Evolutionary conservation across 1,140 invertebrate species (phyloP), one percentile per base, ranked within the genome.

Genomic region (Physella acuta): DNA sequence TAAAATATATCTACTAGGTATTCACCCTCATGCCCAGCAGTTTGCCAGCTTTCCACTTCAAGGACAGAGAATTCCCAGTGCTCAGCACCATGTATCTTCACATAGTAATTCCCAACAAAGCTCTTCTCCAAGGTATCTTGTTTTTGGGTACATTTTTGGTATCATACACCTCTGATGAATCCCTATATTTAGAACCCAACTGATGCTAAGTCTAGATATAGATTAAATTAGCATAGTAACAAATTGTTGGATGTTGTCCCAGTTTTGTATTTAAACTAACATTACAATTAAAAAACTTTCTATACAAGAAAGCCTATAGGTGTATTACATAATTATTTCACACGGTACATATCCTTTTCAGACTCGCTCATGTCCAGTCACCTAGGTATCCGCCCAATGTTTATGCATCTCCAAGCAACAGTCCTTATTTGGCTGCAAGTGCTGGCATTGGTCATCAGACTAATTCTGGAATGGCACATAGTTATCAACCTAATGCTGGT

Each of bases 381-480:
- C 66, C 53, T 24, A 26, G 66, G 49, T 60, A 60, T 60, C 66
- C 59, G 34, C 34, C 34, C 33, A 68, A 58, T 60, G 1, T 55
- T n/a, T 68, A 68, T 68, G 52, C 66, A 59, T 68, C 66, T 17
- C 66, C 66, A 30, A 68, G 39, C 56, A 68, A 49, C 56, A 68
- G 66, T 60, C 66, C 66, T 8, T 68, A 59, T 51, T 56, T 36
- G 31, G 66, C 66, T 11, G 14, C 66, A 44, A 60, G 66, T 60
- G 66, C 66, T 60, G 66, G 66, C 2, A 3, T 55, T 30, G 66
- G 66, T 1, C 56, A 59, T 31, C 16, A 30, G 31, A 31, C 55
- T 4, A 60, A 39, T 16, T 36, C 66, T 33, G 5, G 0, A 17
- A 24, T 49, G 1, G 36, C 52, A 31, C 64, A 66, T 56, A 66